Evolutionary conservation across 2,888 invertebrate genomes (phyloP), one percentile per base, ranked within the genome.

Genomic region (Ganaspis brasiliensis): DNA sequence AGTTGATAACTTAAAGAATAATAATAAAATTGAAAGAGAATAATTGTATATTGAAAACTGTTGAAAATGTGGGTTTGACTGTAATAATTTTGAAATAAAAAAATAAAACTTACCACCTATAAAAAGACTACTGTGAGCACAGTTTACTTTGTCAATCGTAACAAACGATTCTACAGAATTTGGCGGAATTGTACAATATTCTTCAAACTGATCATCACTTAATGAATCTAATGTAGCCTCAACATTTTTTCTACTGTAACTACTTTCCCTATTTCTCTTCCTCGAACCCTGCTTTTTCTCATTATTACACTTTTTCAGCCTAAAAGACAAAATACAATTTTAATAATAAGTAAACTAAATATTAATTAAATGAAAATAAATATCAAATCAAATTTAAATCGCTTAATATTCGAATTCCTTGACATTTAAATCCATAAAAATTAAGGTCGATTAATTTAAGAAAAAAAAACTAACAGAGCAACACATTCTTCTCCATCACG

Each of bases 221-320:
- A 94, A 92, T 31, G 89, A 92, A 0, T 90, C 91, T 37, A 95
- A 91, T 12, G 92, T 89, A 81, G 93, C 93, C 80, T 95, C 94
- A 9, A 95, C 94, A 21, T 93, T 92, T 77, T 94, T 94, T 16
- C 95, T 92, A n/a, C 96, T 96, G 82, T 94, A 94, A 83, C 93
- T 92, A 24, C 93, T 93, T 0, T 92, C 91, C 92, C 40, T 91
- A 92, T 77, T 91, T 92, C 79, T 89, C 87, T 73, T 87, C 91
- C 74, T 87, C 91, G 77, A 92, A 91, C 77, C 90, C 87, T 31
- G 92, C 90, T 40, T 89, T 85, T 75, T 89, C 89, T 85, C n/a
- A 91, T 87, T 10, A 90, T 88, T 9, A 0, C 92, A 91, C 79
- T 93, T 91, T 12, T 88, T 87, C 57, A 92, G 91, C 37, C 93